Conservation (phyloP, 1,140 invertebrate genomes). For the Bathynomus jamesi region DNA sequence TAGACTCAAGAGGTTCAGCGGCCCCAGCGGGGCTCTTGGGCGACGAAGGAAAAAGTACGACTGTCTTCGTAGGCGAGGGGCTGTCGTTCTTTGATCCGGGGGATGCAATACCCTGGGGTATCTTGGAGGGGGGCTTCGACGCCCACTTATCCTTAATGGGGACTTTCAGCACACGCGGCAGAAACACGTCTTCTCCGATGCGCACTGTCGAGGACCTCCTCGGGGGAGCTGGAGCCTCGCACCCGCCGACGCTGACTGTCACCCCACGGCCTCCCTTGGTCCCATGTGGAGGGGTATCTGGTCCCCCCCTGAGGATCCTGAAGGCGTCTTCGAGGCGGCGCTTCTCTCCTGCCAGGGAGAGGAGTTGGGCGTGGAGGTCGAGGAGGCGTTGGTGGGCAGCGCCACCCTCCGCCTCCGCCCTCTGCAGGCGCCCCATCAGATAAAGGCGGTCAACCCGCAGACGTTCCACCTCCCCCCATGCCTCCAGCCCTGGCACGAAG, state of each 20-base stretch:
- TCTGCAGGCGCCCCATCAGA: slow-evolving; percentile 44
- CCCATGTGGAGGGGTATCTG: not conserved
- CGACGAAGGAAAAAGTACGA: not conserved
- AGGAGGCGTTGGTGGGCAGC: slow-evolving; percentile 31
- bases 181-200: slow-evolving; percentile 18
- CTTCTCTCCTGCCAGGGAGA: slow-evolving; percentile 27
- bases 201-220: slow-evolving; percentile 24
- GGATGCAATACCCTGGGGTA: not conserved
- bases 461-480: slow-evolving; percentile 50
- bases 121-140: not conserved
- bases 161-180: slow-evolving; percentile 31
- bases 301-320: slow-evolving; percentile 11
- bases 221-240: not conserved
- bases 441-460: slow-evolving; percentile 55
- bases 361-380: slow-evolving; percentile 29
- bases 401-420: slow-evolving; percentile 30
- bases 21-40: not conserved
- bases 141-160: slow-evolving; percentile 21
- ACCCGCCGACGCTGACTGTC: not conserved
- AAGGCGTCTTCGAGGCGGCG: slow-evolving; percentile 29
- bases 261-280: not conserved
- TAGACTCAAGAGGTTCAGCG: not conserved
- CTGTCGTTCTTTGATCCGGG: not conserved
- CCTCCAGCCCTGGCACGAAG: not conserved
- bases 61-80: not conserved